Base-by-base conservation (phyloP, 2,113 vertebrate species). In the Struthidea cinerea region DNA sequence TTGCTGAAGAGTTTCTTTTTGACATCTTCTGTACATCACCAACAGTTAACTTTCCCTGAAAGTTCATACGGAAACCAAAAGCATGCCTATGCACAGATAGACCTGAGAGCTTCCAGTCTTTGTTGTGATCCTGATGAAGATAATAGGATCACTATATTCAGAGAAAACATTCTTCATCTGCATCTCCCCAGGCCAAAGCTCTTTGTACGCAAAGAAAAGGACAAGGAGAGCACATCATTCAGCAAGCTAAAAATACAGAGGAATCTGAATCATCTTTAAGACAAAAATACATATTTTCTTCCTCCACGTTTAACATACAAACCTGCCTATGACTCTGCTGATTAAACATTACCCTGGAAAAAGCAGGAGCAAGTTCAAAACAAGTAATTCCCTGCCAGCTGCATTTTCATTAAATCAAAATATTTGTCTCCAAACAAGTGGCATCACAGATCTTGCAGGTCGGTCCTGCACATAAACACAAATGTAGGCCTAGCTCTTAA, bases 71-170 rank as follows among this genome's bases (percentile, higher is more conserved):
- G 53, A 87, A 87, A 73, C 23, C 18, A 93, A 85, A 84, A 76
- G 42, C 53, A 59, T 30, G 49, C 11, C 30, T 67, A 68, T 4
- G 33, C 33, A 68, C 30, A 42, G 28, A 78, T 61, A 39, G 47
- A 61, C 26, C 47, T 10, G 30, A 92, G 94, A 92, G 69, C 69
- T 87, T 87, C 61, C n/a, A 57, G 68, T 82, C 85, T 90, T 60
- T 81, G 39, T 8, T 61, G 60, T 17, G 35, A 64, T 37, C 32
- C 49, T 46, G 35, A 55, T 18, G 39, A 46, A 84, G n/a, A 78
- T 33, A 87, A 73, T 1, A 33, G 28, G 16, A 92, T 10, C 2
- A 0, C 64, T 56, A 24, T 33, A 68, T 26, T 87, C 27, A 76
- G 56, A 87, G n/a, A 85, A 80, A 78, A 44, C 5, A 33, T 27